Evolutionary conservation across 64 coral and sea anemone species (phyloP).

Genomic region (Porites lutea): DNA sequence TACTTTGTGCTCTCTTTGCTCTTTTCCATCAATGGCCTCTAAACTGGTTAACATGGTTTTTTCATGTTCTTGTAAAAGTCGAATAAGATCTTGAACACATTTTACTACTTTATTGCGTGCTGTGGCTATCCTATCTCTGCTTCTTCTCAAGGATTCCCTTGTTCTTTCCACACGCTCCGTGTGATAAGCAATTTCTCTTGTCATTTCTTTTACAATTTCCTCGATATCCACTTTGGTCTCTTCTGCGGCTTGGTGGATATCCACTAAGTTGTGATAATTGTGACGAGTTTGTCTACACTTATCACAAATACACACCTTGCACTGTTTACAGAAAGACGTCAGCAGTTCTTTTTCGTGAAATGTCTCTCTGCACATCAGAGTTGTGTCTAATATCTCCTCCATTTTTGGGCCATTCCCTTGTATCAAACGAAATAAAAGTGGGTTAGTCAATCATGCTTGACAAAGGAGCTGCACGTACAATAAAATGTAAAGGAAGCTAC

Average conservation of each 20-base stretch:
- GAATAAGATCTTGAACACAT: slow-evolving; percentile 33
- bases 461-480: too few species aligned
- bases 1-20: background rate
- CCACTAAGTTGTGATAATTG: background rate
- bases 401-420: background rate
- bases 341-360: background rate
- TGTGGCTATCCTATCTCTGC: background rate
- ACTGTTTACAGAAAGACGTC: slow-evolving; percentile 21
- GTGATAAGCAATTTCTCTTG: background rate
- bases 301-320: slow-evolving; percentile 51
- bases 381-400: background rate
- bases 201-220: slow-evolving; percentile 4
- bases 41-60: background rate
- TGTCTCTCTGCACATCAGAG: background rate
- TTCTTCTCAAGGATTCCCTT: background rate
- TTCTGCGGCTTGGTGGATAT: slow-evolving; percentile 8
- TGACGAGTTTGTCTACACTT: slow-evolving; percentile 41
- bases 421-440: too few species aligned
- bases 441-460: too few species aligned
- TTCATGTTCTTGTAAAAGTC: slow-evolving; percentile 49
- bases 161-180: slow-evolving; percentile 11
- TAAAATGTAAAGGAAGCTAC: too few species aligned
- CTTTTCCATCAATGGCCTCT: slow-evolving; percentile 40
- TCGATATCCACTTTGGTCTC: background rate
- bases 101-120: slow-evolving; percentile 1